Evolutionary conservation across 2,797 vertebrate genomes (phyloP).

Genomic region (Hypotaenidia philippensis): DNA sequence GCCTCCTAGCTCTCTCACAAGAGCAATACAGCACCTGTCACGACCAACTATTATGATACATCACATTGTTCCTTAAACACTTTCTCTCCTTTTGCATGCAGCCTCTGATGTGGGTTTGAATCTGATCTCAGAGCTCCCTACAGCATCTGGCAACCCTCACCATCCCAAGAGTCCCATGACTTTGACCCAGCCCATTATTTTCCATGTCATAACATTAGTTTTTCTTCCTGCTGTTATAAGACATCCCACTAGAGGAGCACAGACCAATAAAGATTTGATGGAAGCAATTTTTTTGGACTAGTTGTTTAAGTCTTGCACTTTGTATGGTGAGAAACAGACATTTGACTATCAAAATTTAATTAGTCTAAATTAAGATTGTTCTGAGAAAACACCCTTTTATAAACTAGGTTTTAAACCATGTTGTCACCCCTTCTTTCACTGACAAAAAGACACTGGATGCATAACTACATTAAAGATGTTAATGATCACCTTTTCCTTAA

Average conservation of each 20-base stretch:
- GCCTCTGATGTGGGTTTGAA: neutral
- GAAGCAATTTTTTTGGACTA: neutral
- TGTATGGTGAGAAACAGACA: neutral
- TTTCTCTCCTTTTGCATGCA: neutral
- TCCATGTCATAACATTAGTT: neutral
- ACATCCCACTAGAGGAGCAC: neutral
- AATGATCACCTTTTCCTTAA: neutral
- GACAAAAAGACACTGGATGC: neutral
- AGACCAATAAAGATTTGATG: neutral
- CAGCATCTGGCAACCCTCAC: neutral
- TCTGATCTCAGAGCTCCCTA: neutral
- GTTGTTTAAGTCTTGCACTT: neutral
- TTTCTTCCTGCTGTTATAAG: neutral
- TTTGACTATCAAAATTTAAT: neutral
- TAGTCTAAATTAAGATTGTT: neutral
- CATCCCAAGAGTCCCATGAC: neutral
- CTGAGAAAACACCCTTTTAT: neutral
- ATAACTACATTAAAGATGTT: neutral
- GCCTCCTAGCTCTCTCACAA: accelerated
- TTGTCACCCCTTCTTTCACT: neutral
- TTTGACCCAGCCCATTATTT: neutral
- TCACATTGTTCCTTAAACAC: neutral
- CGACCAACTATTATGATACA: neutral
- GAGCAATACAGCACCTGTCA: neutral
- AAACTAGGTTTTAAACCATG: neutral